phyloP scores from a whole-genome alignment of 2,113 vertebrate species.

The Casuarius casuarius region DNA sequence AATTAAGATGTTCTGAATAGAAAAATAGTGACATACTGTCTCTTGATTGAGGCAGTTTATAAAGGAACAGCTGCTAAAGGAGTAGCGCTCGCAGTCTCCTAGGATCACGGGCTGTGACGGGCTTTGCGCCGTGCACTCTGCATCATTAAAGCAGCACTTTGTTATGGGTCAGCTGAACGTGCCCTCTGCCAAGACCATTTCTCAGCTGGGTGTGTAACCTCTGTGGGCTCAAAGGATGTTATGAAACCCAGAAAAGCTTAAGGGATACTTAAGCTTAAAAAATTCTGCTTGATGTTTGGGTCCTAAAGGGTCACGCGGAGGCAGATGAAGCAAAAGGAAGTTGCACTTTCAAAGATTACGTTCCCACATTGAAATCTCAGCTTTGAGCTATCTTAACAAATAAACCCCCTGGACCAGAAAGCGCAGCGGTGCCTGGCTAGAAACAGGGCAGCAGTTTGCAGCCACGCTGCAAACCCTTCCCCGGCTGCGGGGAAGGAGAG shows the following conservation, averaged over 20 bases:
- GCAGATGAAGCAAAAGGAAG: neutral
- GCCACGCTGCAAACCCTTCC: neutral
- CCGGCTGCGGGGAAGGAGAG: neutral
- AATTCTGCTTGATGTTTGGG: rapidly evolving
- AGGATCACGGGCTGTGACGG: neutral
- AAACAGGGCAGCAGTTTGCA: no score
- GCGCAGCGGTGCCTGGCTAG: neutral
- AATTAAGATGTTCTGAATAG: rapidly evolving
- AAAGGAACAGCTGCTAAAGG: neutral
- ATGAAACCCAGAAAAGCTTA: no score
- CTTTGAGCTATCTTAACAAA: no score
- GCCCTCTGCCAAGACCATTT: no score
- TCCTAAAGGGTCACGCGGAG: neutral
- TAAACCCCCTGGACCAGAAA: neutral
- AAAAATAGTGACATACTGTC: rapidly evolving
- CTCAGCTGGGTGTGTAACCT: no score
- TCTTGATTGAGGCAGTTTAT: rapidly evolving
- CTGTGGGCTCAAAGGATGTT: no score
- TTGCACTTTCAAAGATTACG: rapidly evolving
- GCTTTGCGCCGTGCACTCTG: neutral
- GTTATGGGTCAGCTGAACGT: no score
- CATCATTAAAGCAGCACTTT: neutral
- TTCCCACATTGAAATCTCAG: no score
- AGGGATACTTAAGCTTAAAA: neutral
- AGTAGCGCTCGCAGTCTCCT: neutral